These are phyloP conservation scores for Hypena proboscidalis DNA, from an alignment of 2,888 invertebrate genomes.

Conservation along the genomic window DNA sequence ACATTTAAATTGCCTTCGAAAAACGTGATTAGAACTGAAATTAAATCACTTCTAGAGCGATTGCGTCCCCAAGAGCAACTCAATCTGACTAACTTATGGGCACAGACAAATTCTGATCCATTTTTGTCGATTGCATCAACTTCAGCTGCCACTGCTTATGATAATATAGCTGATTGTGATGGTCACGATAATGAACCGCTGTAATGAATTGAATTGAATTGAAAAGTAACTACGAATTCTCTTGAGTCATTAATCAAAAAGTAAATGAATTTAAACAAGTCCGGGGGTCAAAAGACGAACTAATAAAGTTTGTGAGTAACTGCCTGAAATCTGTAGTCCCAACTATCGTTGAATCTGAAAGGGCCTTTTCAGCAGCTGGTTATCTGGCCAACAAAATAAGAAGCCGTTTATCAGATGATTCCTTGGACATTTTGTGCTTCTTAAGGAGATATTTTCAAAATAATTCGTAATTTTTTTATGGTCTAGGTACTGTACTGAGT, in stretches of 20 bases:
- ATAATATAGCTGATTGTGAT: no score
- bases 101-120: constrained; percentile 2
- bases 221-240: no score
- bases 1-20: constrained; percentile 21
- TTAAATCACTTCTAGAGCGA: constrained; percentile 18
- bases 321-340: constrained; percentile 22
- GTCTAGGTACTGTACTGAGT: no score
- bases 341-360: constrained; percentile 28
- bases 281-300: constrained; percentile 8
- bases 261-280: neutral
- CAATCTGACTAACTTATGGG: constrained; percentile 5
- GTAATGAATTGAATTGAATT: no score
- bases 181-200: no score
- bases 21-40: constrained; percentile 10
- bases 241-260: no score
- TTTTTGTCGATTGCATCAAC: constrained; percentile 3
- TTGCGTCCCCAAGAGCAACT: constrained; percentile 12
- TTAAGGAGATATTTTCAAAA: constrained; percentile 27
- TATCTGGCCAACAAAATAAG: constrained; percentile 26
- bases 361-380: constrained; percentile 27
- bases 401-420: constrained; percentile 22
- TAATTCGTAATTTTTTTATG: neutral
- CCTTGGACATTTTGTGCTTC: constrained; percentile 21
- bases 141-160: no score
- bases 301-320: constrained; percentile 20